These are phyloP conservation scores for Channa argus DNA, from an alignment of 2,113 vertebrate species.

Conservation along the genomic window DNA sequence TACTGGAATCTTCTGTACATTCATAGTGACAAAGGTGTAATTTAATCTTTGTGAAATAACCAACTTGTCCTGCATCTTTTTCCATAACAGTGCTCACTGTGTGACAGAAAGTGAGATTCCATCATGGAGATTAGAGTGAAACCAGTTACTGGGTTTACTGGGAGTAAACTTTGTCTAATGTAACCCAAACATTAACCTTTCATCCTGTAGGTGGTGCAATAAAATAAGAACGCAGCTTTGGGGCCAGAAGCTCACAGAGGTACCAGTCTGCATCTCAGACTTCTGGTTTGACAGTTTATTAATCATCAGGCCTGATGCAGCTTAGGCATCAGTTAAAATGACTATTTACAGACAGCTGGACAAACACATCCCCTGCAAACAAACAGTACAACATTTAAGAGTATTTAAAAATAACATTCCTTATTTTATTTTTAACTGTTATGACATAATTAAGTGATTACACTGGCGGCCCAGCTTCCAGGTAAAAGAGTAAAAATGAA, in stretches of 20 bases:
- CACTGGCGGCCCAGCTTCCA: neutral
- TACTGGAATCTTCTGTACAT: slow-evolving; percentile 33
- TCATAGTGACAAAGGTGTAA: slow-evolving; percentile 35
- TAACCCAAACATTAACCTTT: slow-evolving; percentile 23
- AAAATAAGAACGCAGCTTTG: slow-evolving; percentile 47
- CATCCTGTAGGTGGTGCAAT: slow-evolving; percentile 77
- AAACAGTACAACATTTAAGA: neutral
- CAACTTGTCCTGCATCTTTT: slow-evolving; percentile 28
- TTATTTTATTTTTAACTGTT: neutral
- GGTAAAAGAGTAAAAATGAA: neutral
- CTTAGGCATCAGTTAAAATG: neutral
- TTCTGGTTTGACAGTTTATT: neutral
- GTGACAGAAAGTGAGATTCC: slow-evolving; percentile 34
- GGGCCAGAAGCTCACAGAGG: slow-evolving; percentile 1
- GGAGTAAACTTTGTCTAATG: slow-evolving; percentile 14
- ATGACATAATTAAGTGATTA: neutral
- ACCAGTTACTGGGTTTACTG: neutral
- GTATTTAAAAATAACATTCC: neutral
- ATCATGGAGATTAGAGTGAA: neutral
- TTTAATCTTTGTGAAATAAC: slow-evolving; percentile 42
- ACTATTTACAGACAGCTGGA: neutral
- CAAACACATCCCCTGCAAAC: neutral
- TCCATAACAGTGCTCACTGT: slow-evolving; percentile 38
- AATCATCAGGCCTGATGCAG: neutral
- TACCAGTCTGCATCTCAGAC: slow-evolving; percentile 13